Evolutionary conservation across 2,888 invertebrate genomes (phyloP).

Genomic region (Noctua comes): DNA sequence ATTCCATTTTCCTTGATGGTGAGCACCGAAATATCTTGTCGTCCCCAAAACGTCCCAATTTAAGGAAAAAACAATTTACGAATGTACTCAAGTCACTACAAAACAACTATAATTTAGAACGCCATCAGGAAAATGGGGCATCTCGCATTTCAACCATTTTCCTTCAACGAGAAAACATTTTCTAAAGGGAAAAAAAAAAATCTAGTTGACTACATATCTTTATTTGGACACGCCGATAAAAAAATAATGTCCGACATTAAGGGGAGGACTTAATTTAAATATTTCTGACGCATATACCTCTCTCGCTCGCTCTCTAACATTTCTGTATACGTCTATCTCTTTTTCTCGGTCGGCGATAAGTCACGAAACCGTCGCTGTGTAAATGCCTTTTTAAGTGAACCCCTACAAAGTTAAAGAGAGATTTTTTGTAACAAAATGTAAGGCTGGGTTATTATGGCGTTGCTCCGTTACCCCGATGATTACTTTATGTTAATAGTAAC

Average conservation of each 20-base stretch:
- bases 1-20: slow-evolving; percentile 21
- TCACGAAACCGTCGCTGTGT: slow-evolving; percentile 78
- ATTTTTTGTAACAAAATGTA: slow-evolving; percentile 78
- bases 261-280: slow-evolving; percentile 89
- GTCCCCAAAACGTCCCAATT: slow-evolving; percentile 26
- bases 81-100: slow-evolving; percentile 46
- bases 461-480: slow-evolving; percentile 76
- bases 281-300: slow-evolving; percentile 77
- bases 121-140: slow-evolving; percentile 60
- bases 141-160: slow-evolving; percentile 65
- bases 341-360: slow-evolving; percentile 79
- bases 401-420: slow-evolving; percentile 71
- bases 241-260: slow-evolving; percentile 89
- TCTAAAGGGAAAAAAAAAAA: slow-evolving; percentile 63
- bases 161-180: slow-evolving; percentile 71
- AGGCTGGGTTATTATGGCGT: slow-evolving; percentile 69
- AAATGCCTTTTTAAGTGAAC: slow-evolving; percentile 89
- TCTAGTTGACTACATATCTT: slow-evolving; percentile 81
- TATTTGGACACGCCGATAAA: slow-evolving; percentile 87
- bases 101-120: slow-evolving; percentile 60
- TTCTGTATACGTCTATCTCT: slow-evolving; percentile 68
- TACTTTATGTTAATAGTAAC: slow-evolving; percentile 71
- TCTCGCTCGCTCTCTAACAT: slow-evolving; percentile 67
- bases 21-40: slow-evolving; percentile 2
- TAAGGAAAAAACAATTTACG: slow-evolving; percentile 49